Evolutionary conservation across 2,888 invertebrate genomes (phyloP).

Genomic region (Scaptomyza cyrtandrae): DNA sequence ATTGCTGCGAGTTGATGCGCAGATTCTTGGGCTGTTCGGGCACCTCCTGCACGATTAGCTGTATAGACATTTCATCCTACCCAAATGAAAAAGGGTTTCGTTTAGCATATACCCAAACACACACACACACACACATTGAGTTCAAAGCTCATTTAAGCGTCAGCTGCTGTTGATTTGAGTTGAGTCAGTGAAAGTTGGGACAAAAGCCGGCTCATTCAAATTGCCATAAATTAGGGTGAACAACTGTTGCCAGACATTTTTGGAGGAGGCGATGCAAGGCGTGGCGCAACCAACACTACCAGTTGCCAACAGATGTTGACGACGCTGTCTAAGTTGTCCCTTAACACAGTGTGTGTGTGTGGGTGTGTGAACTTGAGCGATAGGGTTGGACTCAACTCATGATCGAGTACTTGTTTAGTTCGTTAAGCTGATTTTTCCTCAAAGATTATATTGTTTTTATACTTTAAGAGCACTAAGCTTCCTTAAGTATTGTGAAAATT

Average conservation of each 20-base stretch:
- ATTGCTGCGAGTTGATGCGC: slow-evolving; percentile 92
- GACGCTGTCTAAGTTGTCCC: slow-evolving; percentile 4
- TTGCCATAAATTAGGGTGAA: slow-evolving; percentile 75
- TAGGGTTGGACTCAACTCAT: not conserved
- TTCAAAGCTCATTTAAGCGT: slow-evolving; percentile 26
- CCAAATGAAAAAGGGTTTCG: slow-evolving; percentile 11
- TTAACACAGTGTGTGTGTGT: not conserved
- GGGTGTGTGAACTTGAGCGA: slow-evolving; percentile 3
- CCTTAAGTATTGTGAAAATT: not conserved
- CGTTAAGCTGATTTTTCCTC: too few species aligned
- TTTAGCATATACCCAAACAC: slow-evolving; percentile 9
- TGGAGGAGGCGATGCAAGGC: not conserved
- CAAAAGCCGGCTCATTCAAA: slow-evolving; percentile 62
- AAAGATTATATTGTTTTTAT: not conserved
- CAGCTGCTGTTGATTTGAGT: slow-evolving; percentile 14
- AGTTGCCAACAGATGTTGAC: slow-evolving; percentile 34
- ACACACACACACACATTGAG: slow-evolving; percentile 1
- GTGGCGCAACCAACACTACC: slow-evolving; percentile 11
- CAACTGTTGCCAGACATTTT: slow-evolving; percentile 62
- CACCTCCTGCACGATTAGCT: slow-evolving; percentile 95
- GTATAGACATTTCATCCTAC: slow-evolving; percentile 93
- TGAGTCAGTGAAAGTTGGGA: slow-evolving; percentile 23
- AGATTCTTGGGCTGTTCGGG: slow-evolving; percentile 96
- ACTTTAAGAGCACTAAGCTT: not conserved
- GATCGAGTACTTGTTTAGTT: slow-evolving; percentile 23